Evolutionary conservation across 2,888 invertebrate genomes (phyloP).

Genomic region (Agonopterix subpropinquella): DNA sequence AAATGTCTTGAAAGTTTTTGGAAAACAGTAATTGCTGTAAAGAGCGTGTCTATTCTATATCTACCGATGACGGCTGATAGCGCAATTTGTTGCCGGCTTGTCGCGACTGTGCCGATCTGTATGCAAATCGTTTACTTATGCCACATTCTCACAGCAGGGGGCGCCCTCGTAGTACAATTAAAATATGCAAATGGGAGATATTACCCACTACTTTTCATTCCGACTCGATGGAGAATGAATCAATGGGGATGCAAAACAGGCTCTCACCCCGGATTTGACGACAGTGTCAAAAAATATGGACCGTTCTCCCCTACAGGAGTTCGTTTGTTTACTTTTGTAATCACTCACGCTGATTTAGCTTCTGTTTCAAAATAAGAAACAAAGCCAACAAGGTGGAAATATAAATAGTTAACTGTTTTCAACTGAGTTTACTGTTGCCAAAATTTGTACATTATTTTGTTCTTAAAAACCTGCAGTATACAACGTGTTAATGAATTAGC

Average conservation of each 20-base stretch:
- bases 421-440: too few relatives aligned
- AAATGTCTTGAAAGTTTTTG: too few relatives aligned
- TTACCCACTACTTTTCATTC: slow-evolving; percentile 71
- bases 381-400: slow-evolving; percentile 9
- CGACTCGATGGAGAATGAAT: slow-evolving; percentile 48
- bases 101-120: slow-evolving; percentile 44
- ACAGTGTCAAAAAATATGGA: slow-evolving; percentile 39
- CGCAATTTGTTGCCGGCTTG: slow-evolving; percentile 41
- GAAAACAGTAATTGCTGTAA: too few relatives aligned
- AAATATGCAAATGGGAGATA: slow-evolving; percentile 71
- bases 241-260: slow-evolving; percentile 37
- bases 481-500: too few relatives aligned
- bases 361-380: background rate
- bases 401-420: too few relatives aligned
- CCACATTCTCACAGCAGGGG: slow-evolving; percentile 53
- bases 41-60: slow-evolving; percentile 32
- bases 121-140: slow-evolving; percentile 62
- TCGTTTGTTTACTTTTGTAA: slow-evolving; percentile 22
- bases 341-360: slow-evolving; percentile 2
- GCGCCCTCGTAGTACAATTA: slow-evolving; percentile 62
- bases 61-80: slow-evolving; percentile 29
- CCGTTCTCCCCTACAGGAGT: slow-evolving; percentile 3
- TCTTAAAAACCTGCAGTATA: too few relatives aligned
- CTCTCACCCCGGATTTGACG: slow-evolving; percentile 24
- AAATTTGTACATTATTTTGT: too few relatives aligned